Evolutionary conservation across 2,113 vertebrate species (phyloP), one percentile per base, ranked within the genome.

Genomic region (Neolamprologus sp.): DNA sequence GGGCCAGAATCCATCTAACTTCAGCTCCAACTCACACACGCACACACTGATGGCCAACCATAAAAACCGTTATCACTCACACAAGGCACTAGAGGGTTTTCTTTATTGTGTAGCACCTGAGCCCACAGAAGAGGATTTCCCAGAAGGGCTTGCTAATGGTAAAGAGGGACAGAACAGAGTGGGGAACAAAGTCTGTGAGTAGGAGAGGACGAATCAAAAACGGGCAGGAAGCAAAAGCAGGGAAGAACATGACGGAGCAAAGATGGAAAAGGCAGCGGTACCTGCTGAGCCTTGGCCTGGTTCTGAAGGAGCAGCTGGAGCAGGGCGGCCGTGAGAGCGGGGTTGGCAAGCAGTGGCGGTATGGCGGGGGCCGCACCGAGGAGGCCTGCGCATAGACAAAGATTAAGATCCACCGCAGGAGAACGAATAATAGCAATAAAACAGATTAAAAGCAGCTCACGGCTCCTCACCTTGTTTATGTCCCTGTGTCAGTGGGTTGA

Each of bases 301-400:
- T 95, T 96, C 92, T 98, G 98, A 60, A 99, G 97, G 19, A 98
- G 96, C 9, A 99, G 88, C 88, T 99, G 98, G 85, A 99, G 96
- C 7, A 99, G 95, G 1, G 97, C 97, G 0, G 97, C 96, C 2
- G 98, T 97, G 14, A 99, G 96, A 2, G 97, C 97, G 0, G 98
- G 98, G 82, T 97, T 97, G 5, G 88, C 86, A 54, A 98, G 93
- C 75, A 98, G 94, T 0, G 98, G 97, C 93, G 98, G 97, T 93
- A 98, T 81, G 0, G 97, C 81, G 0, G 98, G 98, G 3, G 97
- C 96, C 0, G 97, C 97, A 0, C 98, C 98, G 0, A 99, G 96
- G 85, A 99, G 95, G 55, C 98, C 98, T 99, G 89, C 17, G 31
- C 51, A 81, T 12, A 37, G 47, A 80, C 2, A 55, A 63, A 28